These are phyloP conservation scores for Agonopterix subpropinquella DNA, from an alignment of 2,888 invertebrate species.

Conservation along the genomic window DNA sequence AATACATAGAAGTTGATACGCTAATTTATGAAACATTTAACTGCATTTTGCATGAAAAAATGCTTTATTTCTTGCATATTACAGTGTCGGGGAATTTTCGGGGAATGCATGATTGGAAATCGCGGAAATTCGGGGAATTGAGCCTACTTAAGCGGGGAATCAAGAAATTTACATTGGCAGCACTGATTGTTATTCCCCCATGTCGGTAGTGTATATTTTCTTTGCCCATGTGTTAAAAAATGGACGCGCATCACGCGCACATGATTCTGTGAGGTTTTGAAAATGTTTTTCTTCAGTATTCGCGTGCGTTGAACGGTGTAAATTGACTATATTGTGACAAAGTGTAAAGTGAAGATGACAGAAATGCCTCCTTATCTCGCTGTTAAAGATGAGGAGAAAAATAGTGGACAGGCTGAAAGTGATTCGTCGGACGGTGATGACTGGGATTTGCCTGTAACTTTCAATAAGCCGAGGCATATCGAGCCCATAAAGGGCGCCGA, in stretches of 20 bases:
- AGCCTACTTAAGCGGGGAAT: too few species aligned
- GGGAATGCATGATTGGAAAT: too few species aligned
- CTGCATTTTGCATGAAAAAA: too few species aligned
- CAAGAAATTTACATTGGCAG: too few species aligned
- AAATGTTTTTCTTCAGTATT: slow-evolving; percentile 46
- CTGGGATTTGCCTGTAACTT: slow-evolving; percentile 83
- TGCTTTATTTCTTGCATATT: too few species aligned
- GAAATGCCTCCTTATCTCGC: slow-evolving; percentile 72
- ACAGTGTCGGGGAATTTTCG: too few species aligned
- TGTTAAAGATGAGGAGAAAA: slow-evolving; percentile 63
- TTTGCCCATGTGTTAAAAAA: slow-evolving; percentile 67
- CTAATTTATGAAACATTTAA: too few species aligned
- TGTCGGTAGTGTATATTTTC: too few species aligned
- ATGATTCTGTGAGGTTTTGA: slow-evolving; percentile 57
- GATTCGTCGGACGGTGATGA: slow-evolving; percentile 72
- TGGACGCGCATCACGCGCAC: slow-evolving; percentile 72
- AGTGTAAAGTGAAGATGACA: slow-evolving; percentile 65
- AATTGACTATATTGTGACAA: slow-evolving; percentile 32
- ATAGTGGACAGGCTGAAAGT: slow-evolving; percentile 56
- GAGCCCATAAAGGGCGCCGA: slow-evolving; percentile 64
- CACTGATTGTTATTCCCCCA: slow-evolving; percentile 64
- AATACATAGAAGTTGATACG: too few species aligned
- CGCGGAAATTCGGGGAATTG: too few species aligned
- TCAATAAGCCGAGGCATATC: slow-evolving; percentile 79
- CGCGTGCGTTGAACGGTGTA: slow-evolving; percentile 32